Evolutionary conservation across 2,797 vertebrate genomes (phyloP).

Genomic region (Nyctibius grandis): DNA sequence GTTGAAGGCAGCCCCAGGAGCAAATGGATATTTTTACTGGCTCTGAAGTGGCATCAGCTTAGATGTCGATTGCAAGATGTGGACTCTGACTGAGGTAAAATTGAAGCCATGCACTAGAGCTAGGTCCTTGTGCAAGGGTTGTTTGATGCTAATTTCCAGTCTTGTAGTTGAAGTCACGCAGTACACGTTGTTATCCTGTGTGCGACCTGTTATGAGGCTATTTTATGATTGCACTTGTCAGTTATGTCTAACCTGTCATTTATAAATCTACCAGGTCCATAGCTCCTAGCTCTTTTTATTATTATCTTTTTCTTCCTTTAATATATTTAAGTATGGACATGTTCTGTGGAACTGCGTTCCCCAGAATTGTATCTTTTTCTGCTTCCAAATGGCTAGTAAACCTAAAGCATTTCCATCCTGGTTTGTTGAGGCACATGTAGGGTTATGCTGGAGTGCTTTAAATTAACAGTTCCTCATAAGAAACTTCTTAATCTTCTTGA

Average conservation of each 20-base stretch:
- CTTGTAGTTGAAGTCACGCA: background rate
- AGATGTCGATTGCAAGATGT: fast-evolving
- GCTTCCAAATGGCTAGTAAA: background rate
- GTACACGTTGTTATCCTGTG: background rate
- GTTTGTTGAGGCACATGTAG: background rate
- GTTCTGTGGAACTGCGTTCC: background rate
- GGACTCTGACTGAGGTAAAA: background rate
- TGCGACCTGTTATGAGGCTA: background rate
- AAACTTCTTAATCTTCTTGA: background rate
- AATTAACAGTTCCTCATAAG: background rate
- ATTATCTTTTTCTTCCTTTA: background rate
- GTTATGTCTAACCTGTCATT: background rate
- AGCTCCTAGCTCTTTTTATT: background rate
- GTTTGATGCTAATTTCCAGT: background rate
- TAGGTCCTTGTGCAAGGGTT: background rate
- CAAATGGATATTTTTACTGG: background rate
- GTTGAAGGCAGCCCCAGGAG: background rate
- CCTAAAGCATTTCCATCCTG: background rate
- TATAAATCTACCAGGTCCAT: background rate
- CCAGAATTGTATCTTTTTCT: background rate
- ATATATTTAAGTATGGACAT: background rate
- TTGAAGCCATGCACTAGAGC: background rate
- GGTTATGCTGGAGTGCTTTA: background rate
- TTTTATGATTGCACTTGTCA: background rate
- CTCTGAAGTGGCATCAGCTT: background rate